A percentile compares a stretch with the other conserved stretches of the same genome.
phyloP scores from a whole-genome alignment of 2,797 vertebrate species.

The Liparis tanakae region DNA sequence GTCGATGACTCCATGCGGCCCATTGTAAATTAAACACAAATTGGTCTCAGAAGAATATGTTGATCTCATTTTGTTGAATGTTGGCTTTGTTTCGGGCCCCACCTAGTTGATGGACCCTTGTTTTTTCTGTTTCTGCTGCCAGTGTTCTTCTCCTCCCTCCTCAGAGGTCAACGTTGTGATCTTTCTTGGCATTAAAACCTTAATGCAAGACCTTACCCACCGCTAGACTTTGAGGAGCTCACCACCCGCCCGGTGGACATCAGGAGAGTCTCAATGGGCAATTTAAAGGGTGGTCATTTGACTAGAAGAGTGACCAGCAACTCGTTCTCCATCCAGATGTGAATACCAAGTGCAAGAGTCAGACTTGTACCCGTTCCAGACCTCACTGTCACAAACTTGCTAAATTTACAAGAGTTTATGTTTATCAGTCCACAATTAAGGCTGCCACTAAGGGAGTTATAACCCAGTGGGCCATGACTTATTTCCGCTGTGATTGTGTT shows the following conservation, averaged over 20 bases:
- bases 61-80: not conserved
- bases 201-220: slow-evolving; percentile 56
- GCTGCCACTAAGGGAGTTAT: slow-evolving; percentile 36
- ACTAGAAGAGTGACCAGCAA: slow-evolving; percentile 26
- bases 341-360: slow-evolving; percentile 49
- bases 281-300: slow-evolving; percentile 46
- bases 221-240: slow-evolving; percentile 57
- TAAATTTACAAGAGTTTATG: slow-evolving; percentile 13
- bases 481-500: slow-evolving; percentile 40
- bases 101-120: slow-evolving; percentile 18
- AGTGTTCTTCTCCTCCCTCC: slow-evolving; percentile 13
- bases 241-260: slow-evolving; percentile 46
- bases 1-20: slow-evolving; percentile 7
- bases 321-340: slow-evolving; percentile 36
- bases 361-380: slow-evolving; percentile 35
- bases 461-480: slow-evolving; percentile 25
- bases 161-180: slow-evolving; percentile 48
- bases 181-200: slow-evolving; percentile 37
- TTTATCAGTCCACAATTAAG: slow-evolving; percentile 27
- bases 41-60: slow-evolving; percentile 3
- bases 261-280: slow-evolving; percentile 37
- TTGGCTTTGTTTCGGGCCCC: slow-evolving; percentile 13
- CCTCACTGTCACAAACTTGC: slow-evolving; percentile 23
- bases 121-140: slow-evolving; percentile 40
- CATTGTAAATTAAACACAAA: slow-evolving; percentile 5